These are phyloP conservation scores for Pasiphila rectangulata DNA, from an alignment of 2,888 invertebrate species.

Conservation along the genomic window DNA sequence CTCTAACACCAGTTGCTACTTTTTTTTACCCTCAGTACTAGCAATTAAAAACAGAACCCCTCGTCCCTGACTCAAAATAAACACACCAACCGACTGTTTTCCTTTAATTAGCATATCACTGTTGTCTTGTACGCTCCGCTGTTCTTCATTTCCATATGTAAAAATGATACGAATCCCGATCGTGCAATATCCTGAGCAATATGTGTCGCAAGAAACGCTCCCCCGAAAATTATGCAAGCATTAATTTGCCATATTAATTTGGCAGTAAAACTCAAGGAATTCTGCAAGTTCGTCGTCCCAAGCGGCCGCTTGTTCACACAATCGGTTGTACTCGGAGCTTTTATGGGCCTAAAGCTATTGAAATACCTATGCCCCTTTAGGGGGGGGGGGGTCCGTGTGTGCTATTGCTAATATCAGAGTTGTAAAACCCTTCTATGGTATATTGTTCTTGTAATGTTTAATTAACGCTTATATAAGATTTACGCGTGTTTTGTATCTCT, in stretches of 20 bases:
- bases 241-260: conserved; percentile 83
- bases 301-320: conserved; percentile 76
- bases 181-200: conserved; percentile 33
- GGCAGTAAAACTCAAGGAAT: conserved; percentile 81
- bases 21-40: conserved; percentile 18
- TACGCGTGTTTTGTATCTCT: conserved; percentile 19
- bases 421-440: conserved; percentile 51
- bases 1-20: background rate
- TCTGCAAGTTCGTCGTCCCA: conserved; percentile 73
- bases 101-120: conserved; percentile 79
- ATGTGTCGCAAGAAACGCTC: conserved; percentile 68
- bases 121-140: conserved; percentile 73
- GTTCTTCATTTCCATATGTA: conserved; percentile 79
- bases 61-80: conserved; percentile 66
- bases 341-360: conserved; percentile 64
- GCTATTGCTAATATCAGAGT: conserved; percentile 66
- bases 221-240: conserved; percentile 77
- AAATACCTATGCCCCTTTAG: conserved; percentile 48
- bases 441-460: conserved; percentile 44
- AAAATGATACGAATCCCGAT: conserved; percentile 72
- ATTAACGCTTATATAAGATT: conserved; percentile 34
- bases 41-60: conserved; percentile 41
- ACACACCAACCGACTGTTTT: conserved; percentile 69
- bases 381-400: conserved; percentile 47
- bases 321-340: conserved; percentile 56